These are phyloP conservation scores for Osmoderma eremita DNA, from an alignment of 2,888 invertebrate species.

Conservation along the genomic window DNA sequence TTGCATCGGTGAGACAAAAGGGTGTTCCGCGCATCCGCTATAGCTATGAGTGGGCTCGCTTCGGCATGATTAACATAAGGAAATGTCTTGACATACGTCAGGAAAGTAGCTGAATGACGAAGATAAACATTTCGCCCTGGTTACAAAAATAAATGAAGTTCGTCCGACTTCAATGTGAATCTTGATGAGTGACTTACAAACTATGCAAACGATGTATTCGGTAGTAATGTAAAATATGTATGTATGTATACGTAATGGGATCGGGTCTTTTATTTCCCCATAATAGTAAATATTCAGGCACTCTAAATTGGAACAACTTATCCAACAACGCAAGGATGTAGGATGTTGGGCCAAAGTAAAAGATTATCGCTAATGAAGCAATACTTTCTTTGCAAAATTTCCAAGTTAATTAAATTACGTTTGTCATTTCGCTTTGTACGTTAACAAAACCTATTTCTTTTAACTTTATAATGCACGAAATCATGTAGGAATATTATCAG, in stretches of 20 bases:
- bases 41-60: conserved; percentile 15
- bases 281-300: too few relatives aligned
- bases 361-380: conserved; percentile 3
- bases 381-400: conserved; percentile 40
- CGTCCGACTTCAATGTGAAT: conserved; percentile 9
- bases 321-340: too few relatives aligned
- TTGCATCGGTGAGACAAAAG: conserved; percentile 21
- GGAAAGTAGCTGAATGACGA: conserved; percentile 26
- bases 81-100: conserved; percentile 19
- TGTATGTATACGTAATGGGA: too few relatives aligned
- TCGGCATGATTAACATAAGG: conserved; percentile 30
- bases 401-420: too few relatives aligned
- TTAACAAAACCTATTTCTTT: too few relatives aligned
- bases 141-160: conserved; percentile 32
- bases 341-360: background rate
- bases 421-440: too few relatives aligned
- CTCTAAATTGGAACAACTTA: too few relatives aligned
- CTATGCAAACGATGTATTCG: background rate
- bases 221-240: too few relatives aligned
- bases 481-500: too few relatives aligned
- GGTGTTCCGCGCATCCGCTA: conserved; percentile 14
- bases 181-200: conserved; percentile 9
- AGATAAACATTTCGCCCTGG: conserved; percentile 15
- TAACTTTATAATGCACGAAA: too few relatives aligned
- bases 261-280: too few relatives aligned